A percentile compares a stretch with the other conserved stretches of the same genome.
Conservation (phyloP, 2,797 vertebrate genomes). For the Gastrophryne carolinensis region DNA sequence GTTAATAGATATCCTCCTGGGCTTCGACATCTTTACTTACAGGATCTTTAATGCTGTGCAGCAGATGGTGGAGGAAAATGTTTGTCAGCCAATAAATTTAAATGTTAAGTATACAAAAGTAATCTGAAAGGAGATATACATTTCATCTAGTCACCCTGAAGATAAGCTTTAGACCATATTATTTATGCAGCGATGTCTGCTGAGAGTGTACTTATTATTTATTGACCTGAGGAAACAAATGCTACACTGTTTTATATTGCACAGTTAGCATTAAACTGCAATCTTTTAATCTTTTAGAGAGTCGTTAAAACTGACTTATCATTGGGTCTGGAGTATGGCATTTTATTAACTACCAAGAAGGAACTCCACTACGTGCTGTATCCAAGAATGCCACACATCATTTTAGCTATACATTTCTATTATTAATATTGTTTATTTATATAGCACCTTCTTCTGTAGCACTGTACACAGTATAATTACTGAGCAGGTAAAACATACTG, state of each 20-base stretch:
- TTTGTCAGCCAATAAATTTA: slow-evolving; percentile 66
- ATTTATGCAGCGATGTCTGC: background rate
- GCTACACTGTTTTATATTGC: background rate
- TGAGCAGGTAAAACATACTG: too few species aligned
- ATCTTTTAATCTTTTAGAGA: too few species aligned
- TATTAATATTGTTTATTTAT: too few species aligned
- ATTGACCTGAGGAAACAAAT: background rate
- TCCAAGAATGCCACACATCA: too few species aligned
- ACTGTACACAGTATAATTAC: too few species aligned
- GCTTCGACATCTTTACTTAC: slow-evolving; percentile 67
- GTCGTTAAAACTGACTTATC: too few species aligned
- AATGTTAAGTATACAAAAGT: slow-evolving; percentile 58
- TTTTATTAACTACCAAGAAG: too few species aligned
- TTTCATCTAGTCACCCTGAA: slow-evolving; percentile 52
- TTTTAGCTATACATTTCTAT: too few species aligned
- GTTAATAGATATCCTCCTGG: slow-evolving; percentile 67
- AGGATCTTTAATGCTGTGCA: slow-evolving; percentile 64
- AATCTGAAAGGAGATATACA: slow-evolving; percentile 53
- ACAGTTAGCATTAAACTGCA: background rate
- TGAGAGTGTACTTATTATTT: background rate
- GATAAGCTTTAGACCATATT: background rate
- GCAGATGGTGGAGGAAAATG: slow-evolving; percentile 67
- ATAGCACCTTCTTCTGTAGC: too few species aligned
- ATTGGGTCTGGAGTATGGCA: too few species aligned
- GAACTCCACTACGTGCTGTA: too few species aligned